Conservation (phyloP, 1,140 invertebrate genomes). For the Scaptodrosophila lebanonensis region DNA sequence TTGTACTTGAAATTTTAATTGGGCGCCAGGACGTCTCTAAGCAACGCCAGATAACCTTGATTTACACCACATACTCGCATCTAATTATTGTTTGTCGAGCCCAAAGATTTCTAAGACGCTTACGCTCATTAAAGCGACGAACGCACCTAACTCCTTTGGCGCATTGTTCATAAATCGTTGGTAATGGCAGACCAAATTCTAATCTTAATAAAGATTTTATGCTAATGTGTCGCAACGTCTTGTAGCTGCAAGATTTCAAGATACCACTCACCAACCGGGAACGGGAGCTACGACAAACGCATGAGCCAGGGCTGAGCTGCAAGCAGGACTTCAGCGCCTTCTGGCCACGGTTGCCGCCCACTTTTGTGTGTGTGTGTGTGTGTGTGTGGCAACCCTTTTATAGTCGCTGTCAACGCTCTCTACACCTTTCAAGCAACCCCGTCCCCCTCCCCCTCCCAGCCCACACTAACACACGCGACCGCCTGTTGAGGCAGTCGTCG, state of each 20-base stretch:
- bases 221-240: slow-evolving; percentile 72
- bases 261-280: slow-evolving; percentile 40
- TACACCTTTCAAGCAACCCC: slow-evolving; percentile 9
- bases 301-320: too few relatives aligned
- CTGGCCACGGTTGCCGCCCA: slow-evolving; percentile 51
- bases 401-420: slow-evolving; percentile 45
- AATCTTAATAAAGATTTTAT: slow-evolving; percentile 76
- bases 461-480: slow-evolving; percentile 8
- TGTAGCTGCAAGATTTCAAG: slow-evolving; percentile 54
- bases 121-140: slow-evolving; percentile 45
- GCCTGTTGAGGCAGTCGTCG: slow-evolving; percentile 18
- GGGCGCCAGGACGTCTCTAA: too few relatives aligned
- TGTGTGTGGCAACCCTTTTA: slow-evolving; percentile 24
- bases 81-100: slow-evolving; percentile 65
- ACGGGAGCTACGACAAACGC: slow-evolving; percentile 41
- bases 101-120: slow-evolving; percentile 32
- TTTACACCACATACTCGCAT: too few relatives aligned
- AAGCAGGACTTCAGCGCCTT: slow-evolving; percentile 8
- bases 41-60: slow-evolving; percentile 56
- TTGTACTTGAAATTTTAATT: background rate
- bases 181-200: slow-evolving; percentile 24
- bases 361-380: too few relatives aligned
- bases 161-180: background rate
- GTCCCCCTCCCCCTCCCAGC: slow-evolving; percentile 12
- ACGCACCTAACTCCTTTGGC: slow-evolving; percentile 12